Evolutionary conservation across 2,888 invertebrate genomes (phyloP).

Genomic region (Epistrophe grossulariae): DNA sequence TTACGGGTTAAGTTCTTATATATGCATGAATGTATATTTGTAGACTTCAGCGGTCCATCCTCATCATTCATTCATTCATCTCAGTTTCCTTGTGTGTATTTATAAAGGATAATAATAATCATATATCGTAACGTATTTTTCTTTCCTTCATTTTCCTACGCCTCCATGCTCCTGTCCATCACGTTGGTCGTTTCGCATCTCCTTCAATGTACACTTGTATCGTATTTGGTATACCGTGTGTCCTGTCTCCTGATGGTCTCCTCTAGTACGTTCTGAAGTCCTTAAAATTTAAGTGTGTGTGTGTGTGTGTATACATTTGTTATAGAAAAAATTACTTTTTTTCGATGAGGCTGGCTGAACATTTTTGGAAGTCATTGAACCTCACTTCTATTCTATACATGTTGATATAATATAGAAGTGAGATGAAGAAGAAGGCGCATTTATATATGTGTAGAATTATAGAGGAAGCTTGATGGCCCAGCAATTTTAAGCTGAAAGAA

Average conservation of each 20-base stretch:
- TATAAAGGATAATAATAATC: slow-evolving; percentile 67
- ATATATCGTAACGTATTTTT: slow-evolving; percentile 49
- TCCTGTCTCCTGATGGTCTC: neutral
- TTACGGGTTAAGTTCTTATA: slow-evolving; percentile 15
- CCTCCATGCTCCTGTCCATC: neutral
- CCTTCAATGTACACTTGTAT: slow-evolving; percentile 57
- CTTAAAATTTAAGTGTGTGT: slow-evolving; percentile 22
- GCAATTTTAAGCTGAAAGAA: slow-evolving; percentile 29
- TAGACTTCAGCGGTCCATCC: neutral
- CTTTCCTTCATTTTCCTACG: slow-evolving; percentile 20
- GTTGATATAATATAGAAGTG: neutral
- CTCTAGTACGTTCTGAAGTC: neutral
- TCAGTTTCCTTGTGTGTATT: neutral
- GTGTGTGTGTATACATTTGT: slow-evolving; percentile 16
- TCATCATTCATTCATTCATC: no score
- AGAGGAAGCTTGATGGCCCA: slow-evolving; percentile 17
- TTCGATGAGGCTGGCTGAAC: slow-evolving; percentile 63
- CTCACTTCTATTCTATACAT: slow-evolving; percentile 3
- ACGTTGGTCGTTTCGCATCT: slow-evolving; percentile 12
- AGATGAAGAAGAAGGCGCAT: slow-evolving; percentile 6
- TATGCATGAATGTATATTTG: slow-evolving; percentile 7
- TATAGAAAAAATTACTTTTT: slow-evolving; percentile 25
- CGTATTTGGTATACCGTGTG: slow-evolving; percentile 38
- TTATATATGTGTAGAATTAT: neutral
- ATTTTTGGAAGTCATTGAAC: slow-evolving; percentile 75